phyloP scores from a whole-genome alignment of 2,888 invertebrate genomes.

The Cosmopolites sordidus region DNA sequence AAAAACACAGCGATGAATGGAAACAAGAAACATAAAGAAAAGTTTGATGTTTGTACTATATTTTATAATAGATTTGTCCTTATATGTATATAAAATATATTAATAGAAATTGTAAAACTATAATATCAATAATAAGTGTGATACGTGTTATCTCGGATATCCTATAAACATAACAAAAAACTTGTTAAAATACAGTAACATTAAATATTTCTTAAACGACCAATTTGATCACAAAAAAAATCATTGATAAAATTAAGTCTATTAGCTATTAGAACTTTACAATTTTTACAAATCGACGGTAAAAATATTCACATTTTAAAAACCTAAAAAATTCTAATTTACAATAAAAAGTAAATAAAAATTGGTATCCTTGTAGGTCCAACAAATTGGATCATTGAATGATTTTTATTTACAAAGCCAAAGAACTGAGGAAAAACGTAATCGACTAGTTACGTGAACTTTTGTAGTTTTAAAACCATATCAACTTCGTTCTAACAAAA shows the following conservation, averaged over 20 bases:
- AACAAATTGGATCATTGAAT: not conserved
- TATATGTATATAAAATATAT: no score
- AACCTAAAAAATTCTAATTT: no score
- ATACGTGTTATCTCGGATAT: not conserved
- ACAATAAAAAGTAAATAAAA: not conserved
- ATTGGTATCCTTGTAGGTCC: not conserved
- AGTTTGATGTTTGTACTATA: no score
- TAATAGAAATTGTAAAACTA: no score
- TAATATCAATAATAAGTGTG: no score
- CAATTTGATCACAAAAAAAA: slow-evolving; percentile 16
- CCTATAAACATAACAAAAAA: slow-evolving; percentile 2
- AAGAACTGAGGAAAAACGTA: not conserved
- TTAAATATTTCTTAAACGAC: not conserved
- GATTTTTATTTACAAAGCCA: not conserved
- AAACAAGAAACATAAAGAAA: no score
- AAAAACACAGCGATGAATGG: no score
- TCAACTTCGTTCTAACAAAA: no score
- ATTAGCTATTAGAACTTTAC: slow-evolving; percentile 17
- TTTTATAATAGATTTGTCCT: no score
- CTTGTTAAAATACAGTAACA: slow-evolving; percentile 3
- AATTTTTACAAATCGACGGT: slow-evolving; percentile 13
- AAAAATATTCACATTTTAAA: no score
- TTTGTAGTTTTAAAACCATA: not conserved
- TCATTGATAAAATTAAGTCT: slow-evolving; percentile 13
- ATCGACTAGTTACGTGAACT: not conserved